phyloP scores from a whole-genome alignment of 1,140 invertebrate genomes.

The Goniozus legneri region DNA sequence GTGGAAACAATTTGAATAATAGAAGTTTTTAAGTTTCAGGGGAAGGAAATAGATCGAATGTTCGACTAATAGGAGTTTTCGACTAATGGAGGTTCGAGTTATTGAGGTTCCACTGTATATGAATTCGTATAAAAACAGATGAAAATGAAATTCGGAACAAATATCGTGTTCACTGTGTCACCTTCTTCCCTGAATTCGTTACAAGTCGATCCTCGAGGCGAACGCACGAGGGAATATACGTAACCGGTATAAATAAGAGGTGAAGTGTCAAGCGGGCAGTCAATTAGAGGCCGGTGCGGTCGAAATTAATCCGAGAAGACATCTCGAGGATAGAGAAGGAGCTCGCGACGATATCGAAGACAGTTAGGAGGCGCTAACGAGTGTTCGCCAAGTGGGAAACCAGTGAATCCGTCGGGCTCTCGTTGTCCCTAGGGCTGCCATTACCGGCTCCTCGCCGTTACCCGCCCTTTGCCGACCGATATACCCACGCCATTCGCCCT shows the following conservation, averaged over 20 bases:
- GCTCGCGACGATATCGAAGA: too few species aligned
- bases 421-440: conserved; percentile 41
- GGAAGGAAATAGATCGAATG: too few species aligned
- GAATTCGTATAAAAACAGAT: too few species aligned
- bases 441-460: conserved; percentile 33
- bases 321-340: conserved; percentile 1
- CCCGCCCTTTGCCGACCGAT: conserved; percentile 30
- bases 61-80: too few species aligned
- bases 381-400: conserved; percentile 27
- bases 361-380: conserved; percentile 45
- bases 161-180: too few species aligned
- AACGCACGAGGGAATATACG: conserved; percentile 9
- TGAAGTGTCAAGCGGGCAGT: conserved; percentile 26
- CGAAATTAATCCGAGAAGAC: conserved; percentile 24
- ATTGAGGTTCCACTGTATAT: too few species aligned
- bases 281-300: too few species aligned
- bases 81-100: too few species aligned
- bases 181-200: too few species aligned
- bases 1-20: too few species aligned
- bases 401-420: conserved; percentile 16
- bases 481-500: background rate
- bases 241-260: conserved; percentile 15
- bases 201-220: conserved; percentile 5
- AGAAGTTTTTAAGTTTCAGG: too few species aligned
- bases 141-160: too few species aligned